Base-by-base conservation (phyloP, 2,888 invertebrate species). In the Brachylomia viminalis region DNA sequence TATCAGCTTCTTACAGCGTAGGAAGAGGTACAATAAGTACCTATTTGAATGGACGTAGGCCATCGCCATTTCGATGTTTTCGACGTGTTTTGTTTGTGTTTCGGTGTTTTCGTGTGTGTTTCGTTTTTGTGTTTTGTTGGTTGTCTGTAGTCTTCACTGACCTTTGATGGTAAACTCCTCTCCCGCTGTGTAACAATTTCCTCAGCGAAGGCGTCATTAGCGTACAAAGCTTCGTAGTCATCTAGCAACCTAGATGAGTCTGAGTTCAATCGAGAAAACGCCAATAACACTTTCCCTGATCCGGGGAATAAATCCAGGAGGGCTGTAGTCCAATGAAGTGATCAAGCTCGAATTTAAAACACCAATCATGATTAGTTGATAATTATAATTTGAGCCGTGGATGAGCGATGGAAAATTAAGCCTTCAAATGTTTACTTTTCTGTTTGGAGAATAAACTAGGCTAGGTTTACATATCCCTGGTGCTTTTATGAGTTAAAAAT, bases 361-460 rank as follows among this genome's bases (percentile, higher is more conserved):
- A n/a, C 0, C 66, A 49, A 11, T 30, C 30, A 30, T 11, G 47
- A 30, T 45, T 27, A 27, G 49, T 66, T 66, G 17, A 5, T 30
- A 65, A 45, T 47, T 47, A 13, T 33, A 11, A 33, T n/a, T 67
- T n/a, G 17, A 61, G 47, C 52, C 52, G 23, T 27, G 27, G 33
- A 54, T 64, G 47, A 17, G 38, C 33, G 30, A 54, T 23, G 49
- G 33, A 45, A 47, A 61, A 77, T 47, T 7, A 71, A 61, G n/a
- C 38, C 38, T 38, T 38, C 38, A 38, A 54, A 70, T 61, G 45
- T 77, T 71, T 54, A 62, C 72, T 71, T 71, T 69, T 52, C 15
- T 54, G 45, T 79, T 79, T 70, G 71, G 3, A 79, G 20, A 62
- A 62, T 71, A 80, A 42, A 72, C 80, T 72, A 72, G 47, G 54